phyloP scores from a whole-genome alignment of 2,113 vertebrate species.

The Polypterus senegalus region DNA sequence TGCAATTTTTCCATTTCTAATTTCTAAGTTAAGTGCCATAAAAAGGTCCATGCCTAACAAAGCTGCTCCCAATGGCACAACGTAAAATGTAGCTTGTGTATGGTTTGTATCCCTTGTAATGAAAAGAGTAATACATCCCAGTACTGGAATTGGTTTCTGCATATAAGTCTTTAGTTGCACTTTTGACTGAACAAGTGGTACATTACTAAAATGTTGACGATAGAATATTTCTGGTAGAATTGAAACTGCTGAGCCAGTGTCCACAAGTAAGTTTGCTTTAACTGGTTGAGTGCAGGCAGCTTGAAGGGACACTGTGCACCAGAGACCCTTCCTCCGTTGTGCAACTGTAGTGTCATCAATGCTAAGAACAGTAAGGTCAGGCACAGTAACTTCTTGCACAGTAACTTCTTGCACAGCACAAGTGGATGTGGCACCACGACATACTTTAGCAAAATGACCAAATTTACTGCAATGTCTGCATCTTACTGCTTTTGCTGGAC shows the following conservation, averaged over 20 bases:
- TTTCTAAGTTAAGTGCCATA: not conserved
- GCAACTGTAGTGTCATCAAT: not conserved
- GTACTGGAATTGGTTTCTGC: not conserved
- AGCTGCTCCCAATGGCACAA: not conserved
- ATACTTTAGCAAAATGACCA: not conserved
- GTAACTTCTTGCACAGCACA: not conserved
- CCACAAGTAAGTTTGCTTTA: constrained; percentile 21
- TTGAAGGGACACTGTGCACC: not conserved
- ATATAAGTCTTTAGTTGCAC: constrained; percentile 16
- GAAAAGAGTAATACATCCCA: not conserved
- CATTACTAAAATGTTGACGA: constrained; percentile 29
- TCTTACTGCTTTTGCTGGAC: no score
- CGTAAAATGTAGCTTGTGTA: not conserved
- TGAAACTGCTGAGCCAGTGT: constrained; percentile 29
- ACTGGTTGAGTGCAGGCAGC: constrained; percentile 27
- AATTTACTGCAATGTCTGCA: no score
- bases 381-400: not conserved
- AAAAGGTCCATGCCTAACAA: not conserved
- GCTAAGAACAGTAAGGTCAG: not conserved
- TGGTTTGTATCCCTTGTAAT: not conserved
- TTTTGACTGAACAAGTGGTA: constrained; percentile 23
- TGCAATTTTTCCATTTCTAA: not conserved
- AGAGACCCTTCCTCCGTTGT: not conserved
- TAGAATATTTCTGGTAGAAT: constrained; percentile 26
- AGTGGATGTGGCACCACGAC: not conserved